These are phyloP conservation scores for Karalla daura DNA, from an alignment of 2,797 vertebrate genomes.

Conservation along the genomic window DNA sequence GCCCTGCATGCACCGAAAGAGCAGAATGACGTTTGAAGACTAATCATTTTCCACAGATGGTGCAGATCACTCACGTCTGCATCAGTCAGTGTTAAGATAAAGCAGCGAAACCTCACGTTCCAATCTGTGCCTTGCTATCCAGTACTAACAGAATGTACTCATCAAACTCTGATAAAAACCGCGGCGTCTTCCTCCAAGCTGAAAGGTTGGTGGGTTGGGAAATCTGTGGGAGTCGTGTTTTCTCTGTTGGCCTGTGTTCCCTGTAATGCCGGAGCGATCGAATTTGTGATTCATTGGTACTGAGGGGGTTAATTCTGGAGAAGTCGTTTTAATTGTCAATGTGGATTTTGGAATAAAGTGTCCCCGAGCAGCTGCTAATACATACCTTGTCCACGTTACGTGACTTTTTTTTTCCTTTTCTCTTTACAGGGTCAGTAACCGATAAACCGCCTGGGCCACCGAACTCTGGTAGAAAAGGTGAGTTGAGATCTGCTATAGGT, in stretches of 20 bases:
- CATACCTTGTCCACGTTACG: slow-evolving; percentile 36
- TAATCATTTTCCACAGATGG: slow-evolving; percentile 13
- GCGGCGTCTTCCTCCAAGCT: slow-evolving; percentile 1
- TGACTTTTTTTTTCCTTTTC: slow-evolving; percentile 39
- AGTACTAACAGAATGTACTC: slow-evolving; percentile 55
- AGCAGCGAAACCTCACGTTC: slow-evolving; percentile 7
- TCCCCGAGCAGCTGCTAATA: neutral
- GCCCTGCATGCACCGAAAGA: slow-evolving; percentile 69
- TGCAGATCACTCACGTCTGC: slow-evolving; percentile 24
- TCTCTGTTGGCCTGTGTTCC: neutral
- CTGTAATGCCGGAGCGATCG: neutral
- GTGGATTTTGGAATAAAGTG: neutral
- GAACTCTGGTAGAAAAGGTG: slow-evolving; percentile 97
- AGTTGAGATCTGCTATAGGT: slow-evolving; percentile 83
- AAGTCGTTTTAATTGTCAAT: neutral
- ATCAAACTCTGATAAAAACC: slow-evolving; percentile 33
- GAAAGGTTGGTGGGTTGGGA: slow-evolving; percentile 8
- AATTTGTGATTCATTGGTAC: neutral
- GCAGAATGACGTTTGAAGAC: slow-evolving; percentile 12
- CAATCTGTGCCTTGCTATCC: slow-evolving; percentile 18
- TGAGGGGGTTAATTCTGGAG: neutral
- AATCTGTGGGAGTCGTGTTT: slow-evolving; percentile 16
- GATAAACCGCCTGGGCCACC: slow-evolving; percentile 93
- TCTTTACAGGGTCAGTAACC: slow-evolving; percentile 92
- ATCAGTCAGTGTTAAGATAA: slow-evolving; percentile 11